Base-by-base conservation (phyloP, 2,113 vertebrate genomes). In the Solea senegalensis region DNA sequence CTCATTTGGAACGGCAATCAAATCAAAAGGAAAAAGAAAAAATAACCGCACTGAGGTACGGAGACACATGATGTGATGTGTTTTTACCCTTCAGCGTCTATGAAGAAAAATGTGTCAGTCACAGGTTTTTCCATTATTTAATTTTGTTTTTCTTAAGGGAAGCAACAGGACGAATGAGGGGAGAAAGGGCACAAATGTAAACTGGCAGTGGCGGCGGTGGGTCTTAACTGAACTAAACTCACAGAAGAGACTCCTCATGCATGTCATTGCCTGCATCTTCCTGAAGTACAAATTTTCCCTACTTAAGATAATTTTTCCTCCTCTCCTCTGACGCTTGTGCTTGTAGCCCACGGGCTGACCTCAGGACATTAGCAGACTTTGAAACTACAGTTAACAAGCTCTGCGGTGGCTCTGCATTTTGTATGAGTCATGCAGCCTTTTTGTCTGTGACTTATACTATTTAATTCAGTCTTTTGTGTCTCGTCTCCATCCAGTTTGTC, bases 1-100 rank as follows among this genome's bases (percentile, higher is more conserved):
- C 75, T 88, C 82, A 39, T 80, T 81, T 79, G 85, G 86, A 91
- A 90, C 79, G 13, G 48, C 64, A 51, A 76, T 85, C 74, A 53
- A 60, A 86, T 75, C 40, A 26, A 74, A 82, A 28, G 65, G 40
- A 28, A 34, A 59, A 52, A 3, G 48, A 15, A 44, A 13, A 54
- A 13, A 26, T n/a, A 13, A n/a, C 48, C 1, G 51, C 44, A 51
- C 7, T 1, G 54, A 62, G 69, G 21, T 21, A 21, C 1, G 28
- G 55, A 62, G 68, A 73, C 43, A 8, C 58, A 57, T 78, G 70
- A 72, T 34, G 16, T 61, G 72, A 74, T 76, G 67, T 67, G 61
- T 69, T 86, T 80, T 80, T 62, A 45, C 48, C 63, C 59, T 74
- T 76, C 48, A 72, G 74, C 65, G 14, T 80, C 41, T 73, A 66